phyloP scores from a whole-genome alignment of 2,113 vertebrate species.

The Vulpes lagopus region DNA sequence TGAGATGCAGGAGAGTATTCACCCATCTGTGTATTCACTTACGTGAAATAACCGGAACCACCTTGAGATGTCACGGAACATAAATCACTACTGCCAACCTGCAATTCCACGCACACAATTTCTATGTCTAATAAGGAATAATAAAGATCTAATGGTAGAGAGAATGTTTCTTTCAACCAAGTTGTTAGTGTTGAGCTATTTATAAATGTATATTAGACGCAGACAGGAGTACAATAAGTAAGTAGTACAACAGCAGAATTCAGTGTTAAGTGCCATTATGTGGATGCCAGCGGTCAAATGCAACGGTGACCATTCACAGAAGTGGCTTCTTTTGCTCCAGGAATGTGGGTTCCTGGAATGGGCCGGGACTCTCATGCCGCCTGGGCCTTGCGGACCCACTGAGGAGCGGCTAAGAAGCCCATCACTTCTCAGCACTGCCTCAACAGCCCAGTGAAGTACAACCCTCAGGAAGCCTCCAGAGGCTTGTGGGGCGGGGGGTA shows the following conservation, averaged over 20 bases:
- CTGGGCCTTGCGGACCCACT: fast-evolving
- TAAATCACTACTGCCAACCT: too few species aligned
- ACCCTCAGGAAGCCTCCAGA: background rate
- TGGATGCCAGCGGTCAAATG: background rate
- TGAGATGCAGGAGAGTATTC: fast-evolving
- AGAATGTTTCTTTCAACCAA: background rate
- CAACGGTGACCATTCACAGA: fast-evolving
- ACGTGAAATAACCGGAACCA: background rate
- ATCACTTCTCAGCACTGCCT: fast-evolving
- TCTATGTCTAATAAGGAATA: background rate
- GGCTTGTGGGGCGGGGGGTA: background rate
- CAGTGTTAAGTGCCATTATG: too few species aligned
- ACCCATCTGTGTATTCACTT: background rate
- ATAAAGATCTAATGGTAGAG: background rate
- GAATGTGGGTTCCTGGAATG: background rate
- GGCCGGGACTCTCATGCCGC: background rate
- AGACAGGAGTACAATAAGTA: background rate
- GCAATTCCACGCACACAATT: fast-evolving
- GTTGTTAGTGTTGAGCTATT: background rate
- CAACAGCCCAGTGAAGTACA: background rate
- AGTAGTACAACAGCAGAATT: background rate
- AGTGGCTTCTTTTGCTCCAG: background rate
- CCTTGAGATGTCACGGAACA: background rate
- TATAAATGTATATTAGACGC: background rate
- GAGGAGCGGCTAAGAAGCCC: background rate